Evolutionary conservation across 1,140 invertebrate genomes (phyloP).

Genomic region (Macrostomum lignano): DNA sequence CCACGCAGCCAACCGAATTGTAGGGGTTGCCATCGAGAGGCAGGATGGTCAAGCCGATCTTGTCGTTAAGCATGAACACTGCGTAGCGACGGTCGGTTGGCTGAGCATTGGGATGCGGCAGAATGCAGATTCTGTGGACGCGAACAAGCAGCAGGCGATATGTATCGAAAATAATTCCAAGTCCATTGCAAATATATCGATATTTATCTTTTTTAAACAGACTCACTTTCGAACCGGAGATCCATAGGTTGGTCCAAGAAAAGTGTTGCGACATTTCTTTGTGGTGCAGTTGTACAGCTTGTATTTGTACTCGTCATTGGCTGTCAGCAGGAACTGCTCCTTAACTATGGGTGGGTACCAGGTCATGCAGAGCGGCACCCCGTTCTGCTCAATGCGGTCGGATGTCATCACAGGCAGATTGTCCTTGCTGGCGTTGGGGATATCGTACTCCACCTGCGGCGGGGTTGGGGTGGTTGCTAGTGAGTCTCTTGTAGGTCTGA

Average conservation of each 20-base stretch:
- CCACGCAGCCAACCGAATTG: conserved; percentile 36
- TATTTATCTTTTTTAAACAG: neutral
- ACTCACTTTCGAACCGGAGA: conserved; percentile 33
- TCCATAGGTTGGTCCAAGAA: conserved; percentile 37
- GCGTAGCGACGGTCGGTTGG: conserved; percentile 30
- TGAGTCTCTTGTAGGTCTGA: too few species aligned
- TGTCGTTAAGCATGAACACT: conserved; percentile 35
- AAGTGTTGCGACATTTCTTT: conserved; percentile 34
- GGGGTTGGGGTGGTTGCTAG: too few species aligned
- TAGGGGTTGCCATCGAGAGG: conserved; percentile 43
- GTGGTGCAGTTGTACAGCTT: conserved; percentile 36
- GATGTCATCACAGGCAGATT: conserved; percentile 22
- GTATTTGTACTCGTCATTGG: conserved; percentile 35
- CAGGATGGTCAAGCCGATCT: conserved; percentile 38
- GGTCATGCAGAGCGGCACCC: conserved; percentile 32
- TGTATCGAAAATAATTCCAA: too few species aligned
- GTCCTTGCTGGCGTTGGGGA: conserved; percentile 30
- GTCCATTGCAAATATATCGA: too few species aligned
- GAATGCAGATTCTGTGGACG: too few species aligned
- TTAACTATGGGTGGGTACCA: conserved; percentile 25
- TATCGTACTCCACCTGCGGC: conserved; percentile 41
- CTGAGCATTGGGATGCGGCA: too few species aligned
- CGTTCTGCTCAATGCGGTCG: conserved; percentile 35
- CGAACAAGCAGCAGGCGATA: too few species aligned
- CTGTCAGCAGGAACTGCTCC: conserved; percentile 24